phyloP scores from a whole-genome alignment of 2,113 vertebrate species.

The Sus scrofa region T2T-Sscrofa CM000826.6:57018001-57018500 shows the following conservation, averaged over 20 bases:
- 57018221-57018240: fast-evolving
- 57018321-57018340: background rate
- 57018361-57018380: background rate
- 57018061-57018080: background rate
- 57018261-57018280: no score
- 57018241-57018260: background rate
- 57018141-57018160: no score
- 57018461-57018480: background rate
- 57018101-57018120: background rate
- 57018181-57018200: background rate
- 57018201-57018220: background rate
- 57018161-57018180: no score
- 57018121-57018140: background rate
- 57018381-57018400: background rate
- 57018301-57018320: background rate
- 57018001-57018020: background rate
- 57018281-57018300: background rate
- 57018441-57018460: no score
- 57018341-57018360: fast-evolving
- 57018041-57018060: background rate
- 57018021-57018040: background rate
- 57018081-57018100: background rate
- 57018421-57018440: background rate
- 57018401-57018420: no score
- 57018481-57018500: fast-evolving